phyloP scores from a whole-genome alignment of 2,113 vertebrate genomes.

The Hydrochoerus hydrochaeris region DNA sequence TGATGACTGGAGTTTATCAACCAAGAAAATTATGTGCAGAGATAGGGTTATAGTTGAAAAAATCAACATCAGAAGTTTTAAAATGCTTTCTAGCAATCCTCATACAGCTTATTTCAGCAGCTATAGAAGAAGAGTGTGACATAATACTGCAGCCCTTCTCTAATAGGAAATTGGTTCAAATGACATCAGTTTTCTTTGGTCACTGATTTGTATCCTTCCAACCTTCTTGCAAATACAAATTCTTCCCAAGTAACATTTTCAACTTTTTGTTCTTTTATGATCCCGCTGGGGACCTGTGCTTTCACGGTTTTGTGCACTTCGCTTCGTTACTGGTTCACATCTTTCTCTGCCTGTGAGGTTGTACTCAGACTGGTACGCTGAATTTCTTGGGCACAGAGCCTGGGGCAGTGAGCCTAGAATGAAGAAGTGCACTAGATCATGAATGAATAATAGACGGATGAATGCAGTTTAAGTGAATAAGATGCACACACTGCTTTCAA shows the following conservation, averaged over 20 bases:
- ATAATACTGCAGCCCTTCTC: neutral
- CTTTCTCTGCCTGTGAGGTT: neutral
- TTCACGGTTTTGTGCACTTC: neutral
- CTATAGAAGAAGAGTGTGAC: neutral
- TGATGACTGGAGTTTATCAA: neutral
- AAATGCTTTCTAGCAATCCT: neutral
- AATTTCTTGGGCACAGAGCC: neutral
- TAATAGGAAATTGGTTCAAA: neutral
- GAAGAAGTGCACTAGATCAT: neutral
- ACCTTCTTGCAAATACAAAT: neutral
- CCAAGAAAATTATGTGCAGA: neutral
- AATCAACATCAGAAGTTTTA: neutral
- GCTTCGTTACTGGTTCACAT: neutral
- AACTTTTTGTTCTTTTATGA: neutral
- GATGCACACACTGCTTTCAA: neutral
- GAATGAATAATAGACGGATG: neutral
- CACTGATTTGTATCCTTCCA: neutral
- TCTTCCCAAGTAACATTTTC: neutral
- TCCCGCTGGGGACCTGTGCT: neutral
- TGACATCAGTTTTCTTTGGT: neutral
- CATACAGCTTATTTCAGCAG: neutral
- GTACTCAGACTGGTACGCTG: neutral
- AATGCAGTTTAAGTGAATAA: neutral
- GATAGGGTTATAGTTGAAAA: neutral
- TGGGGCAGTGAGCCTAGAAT: neutral